Conservation (phyloP, 1,140 invertebrate genomes). For the Microplitis mediator region DNA sequence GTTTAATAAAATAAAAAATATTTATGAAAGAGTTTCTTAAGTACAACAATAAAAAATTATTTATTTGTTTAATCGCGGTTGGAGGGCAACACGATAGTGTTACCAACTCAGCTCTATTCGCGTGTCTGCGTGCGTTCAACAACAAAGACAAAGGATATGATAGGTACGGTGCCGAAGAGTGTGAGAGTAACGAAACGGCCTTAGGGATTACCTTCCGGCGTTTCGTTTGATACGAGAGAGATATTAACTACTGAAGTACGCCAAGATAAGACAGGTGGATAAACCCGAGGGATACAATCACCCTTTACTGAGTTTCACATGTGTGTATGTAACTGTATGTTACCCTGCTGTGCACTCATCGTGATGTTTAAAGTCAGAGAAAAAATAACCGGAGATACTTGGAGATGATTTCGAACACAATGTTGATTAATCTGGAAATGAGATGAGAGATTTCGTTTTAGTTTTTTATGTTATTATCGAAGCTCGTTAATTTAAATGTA, state of each 20-base stretch:
- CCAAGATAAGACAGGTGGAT: constrained; percentile 38
- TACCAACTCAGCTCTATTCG: no score
- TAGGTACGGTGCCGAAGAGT: not conserved
- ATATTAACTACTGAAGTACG: constrained; percentile 34
- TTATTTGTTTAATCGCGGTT: no score
- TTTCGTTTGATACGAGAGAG: constrained; percentile 30
- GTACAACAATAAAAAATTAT: no score
- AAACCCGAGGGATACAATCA: constrained; percentile 24
- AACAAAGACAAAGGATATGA: not conserved
- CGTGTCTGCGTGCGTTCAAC: no score
- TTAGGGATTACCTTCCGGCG: constrained; percentile 27
- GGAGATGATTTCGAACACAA: constrained; percentile 9
- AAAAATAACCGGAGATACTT: constrained; percentile 1
- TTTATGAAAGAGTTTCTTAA: no score
- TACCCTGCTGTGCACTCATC: not conserved
- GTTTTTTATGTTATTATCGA: not conserved
- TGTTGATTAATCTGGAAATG: constrained; percentile 42
- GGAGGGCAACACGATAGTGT: no score
- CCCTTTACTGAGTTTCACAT: not conserved
- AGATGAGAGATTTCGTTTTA: constrained; percentile 42
- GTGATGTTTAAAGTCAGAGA: not conserved
- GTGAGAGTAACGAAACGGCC: constrained; percentile 21
- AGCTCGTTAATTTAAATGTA: no score
- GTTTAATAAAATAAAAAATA: no score
- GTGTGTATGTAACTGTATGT: not conserved